Evolutionary conservation across 2,888 invertebrate species (phyloP).

Genomic region (Melanostoma scalare): DNA sequence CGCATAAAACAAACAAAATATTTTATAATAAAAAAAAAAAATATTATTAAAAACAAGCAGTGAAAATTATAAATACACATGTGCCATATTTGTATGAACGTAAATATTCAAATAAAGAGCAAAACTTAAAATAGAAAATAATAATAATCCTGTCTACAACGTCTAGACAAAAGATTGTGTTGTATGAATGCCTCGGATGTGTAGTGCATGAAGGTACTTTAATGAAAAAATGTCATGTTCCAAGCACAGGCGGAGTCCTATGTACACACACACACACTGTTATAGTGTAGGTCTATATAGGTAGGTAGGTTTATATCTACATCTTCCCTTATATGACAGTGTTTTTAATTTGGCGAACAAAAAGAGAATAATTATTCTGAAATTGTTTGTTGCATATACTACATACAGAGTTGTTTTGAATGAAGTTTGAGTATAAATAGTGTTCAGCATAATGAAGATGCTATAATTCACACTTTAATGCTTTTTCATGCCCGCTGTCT

Average conservation of each 20-base stretch:
- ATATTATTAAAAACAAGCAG: conserved; percentile 19
- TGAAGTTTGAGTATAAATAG: conserved; percentile 56
- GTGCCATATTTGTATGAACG: conserved; percentile 2
- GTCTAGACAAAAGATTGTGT: conserved; percentile 71
- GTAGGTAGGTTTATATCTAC: neutral
- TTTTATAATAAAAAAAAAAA: conserved; percentile 45
- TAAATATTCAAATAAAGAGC: conserved; percentile 9
- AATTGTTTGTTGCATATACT: conserved; percentile 20
- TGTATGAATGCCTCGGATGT: conserved; percentile 53
- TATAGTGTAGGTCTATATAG: neutral
- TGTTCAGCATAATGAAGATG: conserved; percentile 62
- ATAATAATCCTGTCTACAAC: conserved; percentile 56
- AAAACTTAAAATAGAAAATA: conserved; percentile 10
- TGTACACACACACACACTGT: neutral
- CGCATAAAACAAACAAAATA: conserved; percentile 36
- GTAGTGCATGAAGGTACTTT: conserved; percentile 12
- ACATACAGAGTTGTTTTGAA: conserved; percentile 31
- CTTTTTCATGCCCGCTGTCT: conserved; percentile 32
- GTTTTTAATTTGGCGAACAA: conserved; percentile 65
- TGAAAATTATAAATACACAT: conserved; percentile 28
- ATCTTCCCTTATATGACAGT: conserved; percentile 8
- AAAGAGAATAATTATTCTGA: conserved; percentile 63
- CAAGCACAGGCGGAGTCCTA: conserved; percentile 26
- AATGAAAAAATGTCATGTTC: conserved; percentile 42
- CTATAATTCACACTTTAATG: conserved; percentile 64